Evolutionary conservation across 1,140 invertebrate species (phyloP), one percentile per base, ranked within the genome.

Genomic region (Tetraneura akinire): DNA sequence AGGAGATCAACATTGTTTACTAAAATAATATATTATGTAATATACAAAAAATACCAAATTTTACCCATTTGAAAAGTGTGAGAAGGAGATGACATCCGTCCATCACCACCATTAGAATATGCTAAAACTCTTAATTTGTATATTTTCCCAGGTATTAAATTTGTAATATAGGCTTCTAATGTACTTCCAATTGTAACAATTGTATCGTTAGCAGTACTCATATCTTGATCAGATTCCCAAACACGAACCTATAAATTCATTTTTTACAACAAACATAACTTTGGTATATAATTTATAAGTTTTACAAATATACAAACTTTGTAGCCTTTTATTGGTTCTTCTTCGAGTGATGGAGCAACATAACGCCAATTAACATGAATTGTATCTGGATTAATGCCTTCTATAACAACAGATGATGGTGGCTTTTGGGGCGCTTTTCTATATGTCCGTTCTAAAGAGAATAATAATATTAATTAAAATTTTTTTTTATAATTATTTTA

Each of bases 261-360:
- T 16, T 78, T 5, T n/a, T 32, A 55, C 23, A 21, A 57, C 16
- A n/a, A 45, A 45, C 0, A 14, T 53, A 57, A 42, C 10, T 23
- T 5, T 49, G 11, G 1, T 29, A 2, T 60, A 60, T n/a, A 18
- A 8, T 23, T 3, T n/a, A 29, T 51, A 37, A 18, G 18, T 49
- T 55, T 64, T 16, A 66, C 8, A 21, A 1, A 66, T 29, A 47
- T 45, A 26, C 29, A 82, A 84, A 94, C 93, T 89, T 96, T 98
- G 84, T 96, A 98, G 14, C 97, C 97, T 83, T 91, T 90, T 0
- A 98, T 88, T 16, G 96, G 95, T 88, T 99, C 97, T 86, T 98
- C 96, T 83, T 95, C 92, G 21, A 90, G 86, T 64, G 92, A 92
- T 11, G 94, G 93, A 62, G 95, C 91, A 6, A 98, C 94, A 84